Evolutionary conservation across 2,797 vertebrate species (phyloP).

Genomic region (Rhinella marina): DNA sequence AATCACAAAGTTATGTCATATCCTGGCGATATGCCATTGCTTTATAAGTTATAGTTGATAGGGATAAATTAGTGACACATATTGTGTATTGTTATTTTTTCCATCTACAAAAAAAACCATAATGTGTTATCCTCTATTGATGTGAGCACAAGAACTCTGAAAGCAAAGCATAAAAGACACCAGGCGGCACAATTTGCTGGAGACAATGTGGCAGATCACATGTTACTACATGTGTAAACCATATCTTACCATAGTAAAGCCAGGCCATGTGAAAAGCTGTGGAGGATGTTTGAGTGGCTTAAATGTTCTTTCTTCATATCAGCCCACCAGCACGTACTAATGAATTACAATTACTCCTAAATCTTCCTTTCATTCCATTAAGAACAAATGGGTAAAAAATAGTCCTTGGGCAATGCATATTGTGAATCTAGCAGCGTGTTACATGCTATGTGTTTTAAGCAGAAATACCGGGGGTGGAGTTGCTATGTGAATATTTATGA

Average conservation of each 20-base stretch:
- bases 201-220: conserved; percentile 23
- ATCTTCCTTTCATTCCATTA: background rate
- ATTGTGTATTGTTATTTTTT: too few relatives aligned
- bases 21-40: too few relatives aligned
- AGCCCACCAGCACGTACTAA: background rate
- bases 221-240: conserved; percentile 26
- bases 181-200: conserved; percentile 26
- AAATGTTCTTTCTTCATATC: background rate
- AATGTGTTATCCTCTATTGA: background rate
- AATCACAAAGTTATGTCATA: too few relatives aligned
- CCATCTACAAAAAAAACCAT: background rate
- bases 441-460: background rate
- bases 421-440: background rate
- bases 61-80: too few relatives aligned
- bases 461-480: background rate
- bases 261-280: conserved; percentile 1
- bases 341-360: background rate
- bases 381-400: background rate
- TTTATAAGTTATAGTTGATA: too few relatives aligned
- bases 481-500: background rate
- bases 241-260: background rate
- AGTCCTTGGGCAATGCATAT: background rate
- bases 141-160: background rate
- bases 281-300: background rate
- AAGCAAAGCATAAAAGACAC: background rate